Conservation (phyloP, 2,113 vertebrate genomes). For the Oncorhynchus clarkii region DNA sequence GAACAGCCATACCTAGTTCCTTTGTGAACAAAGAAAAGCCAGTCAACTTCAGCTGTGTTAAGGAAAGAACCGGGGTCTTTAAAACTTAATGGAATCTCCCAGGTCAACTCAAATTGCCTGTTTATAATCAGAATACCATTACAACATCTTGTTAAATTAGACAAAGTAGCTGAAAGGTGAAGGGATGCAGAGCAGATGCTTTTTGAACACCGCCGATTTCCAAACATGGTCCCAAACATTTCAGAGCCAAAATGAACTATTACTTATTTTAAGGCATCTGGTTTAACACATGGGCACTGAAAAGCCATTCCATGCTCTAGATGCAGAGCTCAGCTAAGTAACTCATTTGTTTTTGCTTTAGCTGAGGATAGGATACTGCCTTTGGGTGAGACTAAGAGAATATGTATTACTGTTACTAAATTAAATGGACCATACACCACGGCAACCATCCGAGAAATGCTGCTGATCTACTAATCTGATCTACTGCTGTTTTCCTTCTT, state of each 20-base stretch:
- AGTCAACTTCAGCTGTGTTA: background rate
- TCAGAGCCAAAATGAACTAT: constrained; percentile 24
- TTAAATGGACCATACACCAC: constrained; percentile 18
- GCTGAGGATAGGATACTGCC: background rate
- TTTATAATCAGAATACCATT: background rate
- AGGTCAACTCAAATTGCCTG: background rate
- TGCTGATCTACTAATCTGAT: constrained; percentile 1
- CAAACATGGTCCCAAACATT: background rate
- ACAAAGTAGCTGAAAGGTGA: background rate
- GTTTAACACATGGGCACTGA: constrained; percentile 13
- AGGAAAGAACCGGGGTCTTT: background rate
- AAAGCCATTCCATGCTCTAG: background rate
- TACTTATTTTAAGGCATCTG: constrained; percentile 22
- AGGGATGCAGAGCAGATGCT: background rate
- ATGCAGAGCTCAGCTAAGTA: background rate
- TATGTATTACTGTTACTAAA: constrained; percentile 16
- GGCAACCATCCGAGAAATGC: constrained; percentile 17
- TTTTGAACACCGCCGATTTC: background rate
- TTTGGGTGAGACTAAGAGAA: background rate
- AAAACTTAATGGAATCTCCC: background rate
- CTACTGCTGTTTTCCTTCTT: constrained; percentile 20
- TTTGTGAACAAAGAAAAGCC: background rate
- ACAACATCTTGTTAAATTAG: background rate
- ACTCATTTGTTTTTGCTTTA: background rate
- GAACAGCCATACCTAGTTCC: background rate